Evolutionary conservation across 2,113 vertebrate genomes (phyloP), one percentile per base, ranked within the genome.

Genomic region (Neodon shergylaensis): DNA sequence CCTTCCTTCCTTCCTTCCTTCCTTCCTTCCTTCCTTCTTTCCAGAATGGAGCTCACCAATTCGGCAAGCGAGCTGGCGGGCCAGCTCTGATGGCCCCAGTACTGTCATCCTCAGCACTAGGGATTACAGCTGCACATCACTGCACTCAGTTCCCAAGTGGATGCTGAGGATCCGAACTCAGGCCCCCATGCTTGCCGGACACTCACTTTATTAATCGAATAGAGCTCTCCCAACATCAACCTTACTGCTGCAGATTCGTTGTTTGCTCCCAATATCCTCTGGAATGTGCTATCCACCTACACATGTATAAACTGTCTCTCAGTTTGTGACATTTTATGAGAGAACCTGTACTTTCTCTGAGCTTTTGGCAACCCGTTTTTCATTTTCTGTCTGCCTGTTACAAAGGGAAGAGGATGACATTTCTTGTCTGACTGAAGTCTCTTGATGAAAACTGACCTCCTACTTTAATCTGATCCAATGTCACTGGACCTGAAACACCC

Each of bases 361-460:
- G 77, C 39, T 61, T 31, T 76, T 3, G 0, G 54, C 68, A 7
- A 83, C 28, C 19, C 39, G 16, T 22, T 54, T 52, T 66, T 28
- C 13, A n/a, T 58, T 77, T 94, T 88, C 44, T 66, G 14, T 54
- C 88, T 54, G 44, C 36, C 76, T 52, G 24, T 36, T 54, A 83
- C 65, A 90, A 82, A 92, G 63, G 16, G 63, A 87, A 90, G 33
- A 85, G 13, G 73, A 84, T 21, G 4, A n/a, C n/a, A 39, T n/a
- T 73, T 81, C 81, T 73, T 13, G 63, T 83, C 44, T 76, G 1
- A 65, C 21, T 89, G 17, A 28, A 94, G 49, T 52, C n/a, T 22
- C 74, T 70, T 74, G 39, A 39, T 89, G 44, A 94, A 96, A 95
- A 78, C 4, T 66, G 70, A 82, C n/a, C 31, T 86, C 66, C 88